Base-by-base conservation (phyloP, 2,888 invertebrate genomes). In the Cheilosia vernalis region DNA sequence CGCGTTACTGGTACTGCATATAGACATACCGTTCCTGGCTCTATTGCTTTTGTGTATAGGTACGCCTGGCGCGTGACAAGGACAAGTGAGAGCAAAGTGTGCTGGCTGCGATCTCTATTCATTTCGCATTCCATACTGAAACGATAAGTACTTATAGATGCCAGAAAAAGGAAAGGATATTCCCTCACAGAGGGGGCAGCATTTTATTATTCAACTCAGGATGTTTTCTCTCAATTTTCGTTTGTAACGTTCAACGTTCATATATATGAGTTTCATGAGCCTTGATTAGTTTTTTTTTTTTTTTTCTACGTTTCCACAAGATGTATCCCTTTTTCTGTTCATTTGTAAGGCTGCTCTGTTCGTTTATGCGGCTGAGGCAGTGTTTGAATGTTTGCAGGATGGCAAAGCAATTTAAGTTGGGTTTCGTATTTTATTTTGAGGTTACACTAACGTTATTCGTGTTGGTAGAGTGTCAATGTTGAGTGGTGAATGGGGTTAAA, bases 191-290 rank as follows among this genome's bases (percentile, higher is more conserved):
- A 21, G 24, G 13, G n/a, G 13, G 7, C 4, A 40, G 15, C 30
- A 53, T 74, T 84, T 83, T 79, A 74, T 56, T 84, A 84, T 84
- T 84, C 79, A 19, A 42, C 58, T 79, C 79, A 79, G 79, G 63
- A 58, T 33, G 24, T 37, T 66, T 49, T 60, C 44, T 44, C 60
- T 53, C 55, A 61, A 30, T 63, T 42, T 27, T 27, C 40, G 24
- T 40, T 27, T 44, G 63, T 30, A 78, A 78, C 27, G 61, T 27
- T 66, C 40, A 7, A n/a, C n/a, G n/a, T n/a, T 4, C 40, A 76
- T 42, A 49, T 49, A 76, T 49, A 49, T 47, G 76, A 66, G 64
- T 64, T 63, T 63, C 60, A 70, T 78, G 69, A 70, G 55, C 56
- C 66, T 77, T 77, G 67, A 77, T 77, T 77, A 77, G 67, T 53